phyloP scores from a whole-genome alignment of 2,888 invertebrate genomes.

The Drosophila mimetica region DNA sequence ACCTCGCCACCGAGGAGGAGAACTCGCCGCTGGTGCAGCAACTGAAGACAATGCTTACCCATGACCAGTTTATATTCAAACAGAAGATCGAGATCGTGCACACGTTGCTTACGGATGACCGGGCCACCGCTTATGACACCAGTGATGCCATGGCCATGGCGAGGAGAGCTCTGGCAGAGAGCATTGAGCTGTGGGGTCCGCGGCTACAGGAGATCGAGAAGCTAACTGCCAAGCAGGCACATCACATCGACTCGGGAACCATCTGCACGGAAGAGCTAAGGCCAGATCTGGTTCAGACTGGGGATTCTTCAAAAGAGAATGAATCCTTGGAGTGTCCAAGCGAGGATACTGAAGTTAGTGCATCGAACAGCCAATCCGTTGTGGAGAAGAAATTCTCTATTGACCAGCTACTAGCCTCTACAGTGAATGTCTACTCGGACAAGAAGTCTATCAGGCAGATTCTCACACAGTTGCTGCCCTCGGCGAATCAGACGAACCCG shows the following conservation, averaged over 20 bases:
- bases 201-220: constrained; percentile 85
- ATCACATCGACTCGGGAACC: constrained; percentile 79
- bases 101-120: constrained; percentile 80
- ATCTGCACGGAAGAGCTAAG: constrained; percentile 85
- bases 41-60: constrained; percentile 86
- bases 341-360: constrained; percentile 47
- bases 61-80: constrained; percentile 88
- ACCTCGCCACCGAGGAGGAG: constrained; percentile 86
- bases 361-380: constrained; percentile 23
- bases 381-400: constrained; percentile 64
- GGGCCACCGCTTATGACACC: constrained; percentile 84
- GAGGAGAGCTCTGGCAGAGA: constrained; percentile 89
- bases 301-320: constrained; percentile 25
- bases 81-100: constrained; percentile 93
- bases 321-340: constrained; percentile 39
- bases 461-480: constrained; percentile 88
- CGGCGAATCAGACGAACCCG: constrained; percentile 84
- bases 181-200: constrained; percentile 89
- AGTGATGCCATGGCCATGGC: constrained; percentile 88
- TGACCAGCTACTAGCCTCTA: constrained; percentile 62
- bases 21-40: constrained; percentile 84
- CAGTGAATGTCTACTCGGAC: constrained; percentile 77
- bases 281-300: constrained; percentile 83
- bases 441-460: constrained; percentile 89
- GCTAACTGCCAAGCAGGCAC: constrained; percentile 69